Evolutionary conservation across 2,797 vertebrate genomes (phyloP).

Genomic region (Meriones psammophilus): DNA sequence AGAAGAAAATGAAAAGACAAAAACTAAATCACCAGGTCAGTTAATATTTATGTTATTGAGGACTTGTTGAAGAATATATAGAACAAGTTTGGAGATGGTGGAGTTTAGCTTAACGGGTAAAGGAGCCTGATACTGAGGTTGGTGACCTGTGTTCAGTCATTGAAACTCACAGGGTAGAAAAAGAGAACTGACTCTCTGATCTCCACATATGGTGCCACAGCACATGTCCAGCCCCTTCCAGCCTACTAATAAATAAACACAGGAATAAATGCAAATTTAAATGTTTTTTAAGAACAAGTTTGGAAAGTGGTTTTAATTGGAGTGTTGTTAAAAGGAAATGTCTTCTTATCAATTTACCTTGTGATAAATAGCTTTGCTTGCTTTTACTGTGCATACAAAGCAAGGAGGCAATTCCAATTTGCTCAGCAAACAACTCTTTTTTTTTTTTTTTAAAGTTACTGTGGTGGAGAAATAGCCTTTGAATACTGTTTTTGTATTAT

Average conservation of each 20-base stretch:
- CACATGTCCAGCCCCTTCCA: not conserved
- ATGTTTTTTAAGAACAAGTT: not conserved
- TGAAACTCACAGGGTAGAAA: not conserved
- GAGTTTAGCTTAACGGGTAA: not conserved
- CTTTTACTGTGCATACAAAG: slow-evolving; percentile 75
- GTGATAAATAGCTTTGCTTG: slow-evolving; percentile 58
- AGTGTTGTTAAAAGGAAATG: slow-evolving; percentile 72
- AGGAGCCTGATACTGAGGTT: not conserved
- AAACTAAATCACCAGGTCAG: slow-evolving; percentile 25
- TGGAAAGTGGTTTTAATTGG: slow-evolving; percentile 23
- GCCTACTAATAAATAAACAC: not conserved
- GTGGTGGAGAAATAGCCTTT: slow-evolving; percentile 39
- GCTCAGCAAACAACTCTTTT: slow-evolving; percentile 51
- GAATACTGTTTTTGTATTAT: slow-evolving; percentile 59
- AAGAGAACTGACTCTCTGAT: not conserved
- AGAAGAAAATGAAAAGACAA: slow-evolving; percentile 56
- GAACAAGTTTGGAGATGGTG: not conserved
- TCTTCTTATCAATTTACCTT: slow-evolving; percentile 68
- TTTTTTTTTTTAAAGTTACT: slow-evolving; percentile 45
- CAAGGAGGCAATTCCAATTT: slow-evolving; percentile 70
- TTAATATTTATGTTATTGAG: slow-evolving; percentile 59
- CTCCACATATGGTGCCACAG: not conserved
- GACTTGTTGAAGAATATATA: slow-evolving; percentile 55
- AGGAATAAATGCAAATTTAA: not conserved
- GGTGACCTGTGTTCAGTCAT: not conserved